Percentiles rank a stretch among this genome's conserved stretches.
Conservation (phyloP, 1,140 invertebrate species). For the Vanessa tameamea region DNA sequence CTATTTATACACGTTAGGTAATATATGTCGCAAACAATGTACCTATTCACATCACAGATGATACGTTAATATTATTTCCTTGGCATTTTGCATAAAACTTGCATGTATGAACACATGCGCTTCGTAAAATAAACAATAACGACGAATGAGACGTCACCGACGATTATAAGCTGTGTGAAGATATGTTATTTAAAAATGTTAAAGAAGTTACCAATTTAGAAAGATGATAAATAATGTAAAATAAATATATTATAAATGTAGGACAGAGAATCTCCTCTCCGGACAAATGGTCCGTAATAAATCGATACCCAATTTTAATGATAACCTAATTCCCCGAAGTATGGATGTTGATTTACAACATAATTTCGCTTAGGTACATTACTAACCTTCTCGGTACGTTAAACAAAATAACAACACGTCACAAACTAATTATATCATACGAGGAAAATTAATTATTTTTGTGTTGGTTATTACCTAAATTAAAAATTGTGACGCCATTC, state of each 20-base stretch:
- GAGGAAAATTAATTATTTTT: not conserved
- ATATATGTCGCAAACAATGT: not conserved
- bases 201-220: not conserved
- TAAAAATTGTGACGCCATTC: slow-evolving; percentile 2
- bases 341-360: no score
- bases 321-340: no score
- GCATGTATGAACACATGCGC: not conserved
- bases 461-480: not conserved
- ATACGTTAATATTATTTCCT: slow-evolving; percentile 2
- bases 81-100: slow-evolving; percentile 7
- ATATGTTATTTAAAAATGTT: not conserved
- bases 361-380: not conserved
- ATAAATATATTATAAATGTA: not conserved
- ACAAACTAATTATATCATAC: not conserved
- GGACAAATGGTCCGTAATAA: no score
- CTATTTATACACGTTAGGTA: not conserved
- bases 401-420: not conserved
- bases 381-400: not conserved
- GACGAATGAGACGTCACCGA: slow-evolving; percentile 2
- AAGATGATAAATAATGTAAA: not conserved
- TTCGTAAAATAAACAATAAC: slow-evolving; percentile 21
- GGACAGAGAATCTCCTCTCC: not conserved
- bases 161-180: not conserved
- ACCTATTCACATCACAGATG: not conserved
- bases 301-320: no score